Evolutionary conservation across 2,113 vertebrate species (phyloP).

Genomic region (Ciconia stormi): DNA sequence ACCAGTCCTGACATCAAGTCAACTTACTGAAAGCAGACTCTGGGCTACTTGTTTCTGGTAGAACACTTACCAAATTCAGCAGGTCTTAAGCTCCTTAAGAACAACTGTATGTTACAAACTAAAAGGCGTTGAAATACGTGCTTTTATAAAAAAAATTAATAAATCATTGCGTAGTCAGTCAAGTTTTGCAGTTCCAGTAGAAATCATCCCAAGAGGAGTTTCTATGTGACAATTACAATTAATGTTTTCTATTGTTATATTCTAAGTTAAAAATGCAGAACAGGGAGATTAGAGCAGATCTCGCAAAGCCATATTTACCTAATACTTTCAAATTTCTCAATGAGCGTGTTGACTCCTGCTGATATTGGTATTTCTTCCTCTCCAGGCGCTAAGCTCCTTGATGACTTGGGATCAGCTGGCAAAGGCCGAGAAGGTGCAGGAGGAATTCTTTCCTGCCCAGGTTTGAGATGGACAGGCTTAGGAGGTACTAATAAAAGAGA

Average conservation of each 20-base stretch:
- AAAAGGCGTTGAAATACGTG: neutral
- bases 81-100: neutral
- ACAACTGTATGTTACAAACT: neutral
- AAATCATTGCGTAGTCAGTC: neutral
- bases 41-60: neutral
- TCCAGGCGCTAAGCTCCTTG: slow-evolving; percentile 30
- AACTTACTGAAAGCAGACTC: neutral
- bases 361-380: slow-evolving; percentile 61
- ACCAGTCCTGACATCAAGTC: neutral
- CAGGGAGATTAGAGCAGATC: neutral
- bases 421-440: slow-evolving; percentile 80
- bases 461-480: slow-evolving; percentile 84
- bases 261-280: neutral
- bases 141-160: neutral
- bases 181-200: neutral
- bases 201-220: neutral
- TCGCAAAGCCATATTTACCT: slow-evolving; percentile 66
- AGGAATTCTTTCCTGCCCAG: slow-evolving; percentile 83
- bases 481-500: slow-evolving; percentile 81
- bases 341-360: slow-evolving; percentile 79
- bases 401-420: slow-evolving; percentile 76
- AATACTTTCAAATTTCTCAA: slow-evolving; percentile 83
- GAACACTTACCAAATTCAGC: neutral
- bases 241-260: neutral
- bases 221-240: neutral